phyloP scores from a whole-genome alignment of 2,888 invertebrate genomes.

The Xestia sexstrigata region DNA sequence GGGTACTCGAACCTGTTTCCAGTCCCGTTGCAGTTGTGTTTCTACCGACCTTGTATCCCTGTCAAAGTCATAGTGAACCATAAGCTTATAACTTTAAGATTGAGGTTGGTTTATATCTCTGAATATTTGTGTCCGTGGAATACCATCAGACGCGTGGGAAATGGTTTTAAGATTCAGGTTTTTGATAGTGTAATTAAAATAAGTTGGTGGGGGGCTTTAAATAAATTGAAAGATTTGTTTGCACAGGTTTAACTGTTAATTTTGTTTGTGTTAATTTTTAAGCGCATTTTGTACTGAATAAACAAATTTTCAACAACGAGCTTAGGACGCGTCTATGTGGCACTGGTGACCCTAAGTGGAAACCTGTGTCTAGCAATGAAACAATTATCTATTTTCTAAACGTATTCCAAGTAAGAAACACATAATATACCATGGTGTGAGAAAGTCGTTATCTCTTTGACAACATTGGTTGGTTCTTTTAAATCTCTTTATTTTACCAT shows the following conservation, averaged over 20 bases:
- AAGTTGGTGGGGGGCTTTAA: background rate
- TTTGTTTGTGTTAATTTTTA: background rate
- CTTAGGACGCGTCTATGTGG: background rate
- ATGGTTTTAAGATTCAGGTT: slow-evolving; percentile 31
- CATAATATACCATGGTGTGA: background rate
- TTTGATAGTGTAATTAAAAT: slow-evolving; percentile 23
- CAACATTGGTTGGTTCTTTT: background rate
- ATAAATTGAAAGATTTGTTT: background rate
- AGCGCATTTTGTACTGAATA: background rate
- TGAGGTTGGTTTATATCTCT: slow-evolving; percentile 17
- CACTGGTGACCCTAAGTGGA: background rate
- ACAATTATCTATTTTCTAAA: background rate
- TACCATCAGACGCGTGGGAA: slow-evolving; percentile 20
- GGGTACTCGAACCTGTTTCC: slow-evolving; percentile 1
- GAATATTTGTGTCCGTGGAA: slow-evolving; percentile 27
- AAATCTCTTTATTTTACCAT: background rate
- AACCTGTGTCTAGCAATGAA: background rate
- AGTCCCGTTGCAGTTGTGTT: background rate
- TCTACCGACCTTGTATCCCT: background rate
- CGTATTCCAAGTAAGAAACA: background rate
- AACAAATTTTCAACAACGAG: background rate
- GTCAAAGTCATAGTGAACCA: background rate
- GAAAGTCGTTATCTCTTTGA: background rate
- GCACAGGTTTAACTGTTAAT: background rate
- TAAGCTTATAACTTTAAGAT: background rate